Evolutionary conservation across 2,113 vertebrate genomes (phyloP), one percentile per base, ranked within the genome.

Genomic region (Aptenodytes forsteri): DNA sequence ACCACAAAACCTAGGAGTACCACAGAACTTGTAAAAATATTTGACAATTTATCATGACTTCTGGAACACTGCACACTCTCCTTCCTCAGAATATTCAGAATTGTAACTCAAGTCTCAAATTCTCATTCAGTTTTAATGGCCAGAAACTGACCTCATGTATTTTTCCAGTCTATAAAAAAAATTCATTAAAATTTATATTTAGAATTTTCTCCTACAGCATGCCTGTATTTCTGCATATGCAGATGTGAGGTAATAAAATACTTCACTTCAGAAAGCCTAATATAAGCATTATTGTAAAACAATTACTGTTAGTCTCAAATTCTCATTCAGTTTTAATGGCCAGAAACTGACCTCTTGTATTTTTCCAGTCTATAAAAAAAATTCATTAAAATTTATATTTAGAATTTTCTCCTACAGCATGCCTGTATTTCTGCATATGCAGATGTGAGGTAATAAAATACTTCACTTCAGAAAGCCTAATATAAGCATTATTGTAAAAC

Each of bases 231-330:
- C 11, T 77, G 79, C 70, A 54, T 46, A 61, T 25, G 56, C 20
- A 78, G 46, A 36, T 29, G 22, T 20, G 9, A 10, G 22, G 59
- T 36, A 83, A 44, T 54, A 19, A 83, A 91, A 72, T 19, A 32
- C 9, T n/a, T 86, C 21, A 55, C 46, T 76, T 91, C 30, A 67
- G 42, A 72, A 85, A 92, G 22, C 17, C n/a, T 15, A 59, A 52
- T 27, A 42, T 25, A 94, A 94, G 44, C 29, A 34, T 44, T 44
- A 65, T 3, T 80, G 27, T 88, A 81, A 95, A 98, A 97, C 93
- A 97, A 80, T 89, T 77, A 92, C 76, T 95, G 80, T 84, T n/a
- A 64, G 25, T n/a, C 22, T 34, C 38, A 81, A 90, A 77, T 27
- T 77, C 50, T 71, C 1, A 0, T 30, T 69, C 56, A 52, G 36